phyloP scores from a whole-genome alignment of 2,888 invertebrate genomes.

The Eilema sororculum region DNA sequence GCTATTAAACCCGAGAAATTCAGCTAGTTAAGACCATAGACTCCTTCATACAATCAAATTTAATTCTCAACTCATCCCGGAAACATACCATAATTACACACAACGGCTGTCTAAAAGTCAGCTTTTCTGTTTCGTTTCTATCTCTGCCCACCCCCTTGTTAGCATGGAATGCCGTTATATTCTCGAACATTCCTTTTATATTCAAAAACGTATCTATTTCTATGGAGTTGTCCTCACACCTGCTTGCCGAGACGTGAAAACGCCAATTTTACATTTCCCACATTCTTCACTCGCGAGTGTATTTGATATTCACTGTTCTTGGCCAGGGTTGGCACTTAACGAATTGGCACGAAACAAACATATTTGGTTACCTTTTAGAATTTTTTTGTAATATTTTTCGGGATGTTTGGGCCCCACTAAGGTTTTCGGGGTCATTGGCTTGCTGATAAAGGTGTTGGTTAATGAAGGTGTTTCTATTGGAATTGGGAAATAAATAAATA shows the following conservation, averaged over 20 bases:
- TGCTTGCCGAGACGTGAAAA: conserved; percentile 77
- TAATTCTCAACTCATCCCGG: neutral
- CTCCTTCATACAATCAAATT: neutral
- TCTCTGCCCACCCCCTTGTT: conserved; percentile 9
- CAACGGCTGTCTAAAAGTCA: neutral
- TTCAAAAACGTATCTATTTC: conserved; percentile 42
- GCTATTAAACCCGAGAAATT: neutral
- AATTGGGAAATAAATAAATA: too few relatives aligned
- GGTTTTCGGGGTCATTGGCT: too few relatives aligned
- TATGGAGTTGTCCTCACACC: conserved; percentile 70
- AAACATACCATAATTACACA: neutral
- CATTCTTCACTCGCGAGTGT: conserved; percentile 64
- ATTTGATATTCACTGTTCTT: conserved; percentile 69
- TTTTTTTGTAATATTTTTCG: too few relatives aligned
- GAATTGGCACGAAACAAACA: too few relatives aligned
- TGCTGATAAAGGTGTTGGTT: too few relatives aligned
- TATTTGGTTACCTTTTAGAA: neutral
- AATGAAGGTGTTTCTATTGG: too few relatives aligned
- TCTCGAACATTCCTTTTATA: conserved; percentile 38
- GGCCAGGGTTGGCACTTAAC: conserved; percentile 38
- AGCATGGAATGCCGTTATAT: conserved; percentile 59
- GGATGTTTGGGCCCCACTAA: too few relatives aligned
- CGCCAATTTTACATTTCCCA: conserved; percentile 81
- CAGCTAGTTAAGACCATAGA: neutral
- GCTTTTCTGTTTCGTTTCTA: neutral